Percentiles rank a stretch among this genome's conserved stretches.
These are phyloP conservation scores for Melinopterus prodromus DNA, from an alignment of 2,888 invertebrate species.

Conservation along the genomic window DNA sequence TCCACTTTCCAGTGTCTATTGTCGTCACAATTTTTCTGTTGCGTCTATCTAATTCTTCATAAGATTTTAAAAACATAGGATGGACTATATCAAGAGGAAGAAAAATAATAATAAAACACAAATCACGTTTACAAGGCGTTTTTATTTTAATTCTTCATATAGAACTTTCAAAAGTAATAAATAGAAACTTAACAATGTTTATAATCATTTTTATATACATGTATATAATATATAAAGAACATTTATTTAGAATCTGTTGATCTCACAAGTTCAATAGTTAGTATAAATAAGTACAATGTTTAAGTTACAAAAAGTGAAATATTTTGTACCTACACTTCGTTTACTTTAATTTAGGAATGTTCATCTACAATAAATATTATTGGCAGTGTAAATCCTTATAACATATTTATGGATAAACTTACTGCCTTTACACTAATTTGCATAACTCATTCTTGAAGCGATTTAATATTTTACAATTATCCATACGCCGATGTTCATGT, in stretches of 20 bases:
- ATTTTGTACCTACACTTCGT: not conserved
- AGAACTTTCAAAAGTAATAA: constrained; percentile 4
- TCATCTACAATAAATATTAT: not conserved
- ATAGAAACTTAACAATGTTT: not conserved
- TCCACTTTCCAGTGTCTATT: too few relatives aligned
- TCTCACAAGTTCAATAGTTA: not conserved
- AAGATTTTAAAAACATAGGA: too few relatives aligned
- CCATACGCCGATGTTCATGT: not conserved
- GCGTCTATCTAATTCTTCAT: too few relatives aligned
- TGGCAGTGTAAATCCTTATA: not conserved
- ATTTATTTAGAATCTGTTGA: not conserved
- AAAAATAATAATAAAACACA: not conserved
- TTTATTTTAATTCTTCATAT: not conserved
- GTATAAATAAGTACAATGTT: not conserved
- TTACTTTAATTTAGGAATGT: not conserved
- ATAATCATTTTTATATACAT: not conserved
- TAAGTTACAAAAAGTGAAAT: not conserved
- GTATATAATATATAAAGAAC: not conserved
- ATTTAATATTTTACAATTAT: not conserved
- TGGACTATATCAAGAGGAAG: not conserved
- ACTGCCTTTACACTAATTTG: not conserved
- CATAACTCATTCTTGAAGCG: not conserved
- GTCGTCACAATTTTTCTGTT: too few relatives aligned
- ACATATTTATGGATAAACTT: not conserved
- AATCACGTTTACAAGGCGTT: not conserved